Evolutionary conservation across 2,113 vertebrate genomes (phyloP).

Genomic region (Callaeas wilsoni): DNA sequence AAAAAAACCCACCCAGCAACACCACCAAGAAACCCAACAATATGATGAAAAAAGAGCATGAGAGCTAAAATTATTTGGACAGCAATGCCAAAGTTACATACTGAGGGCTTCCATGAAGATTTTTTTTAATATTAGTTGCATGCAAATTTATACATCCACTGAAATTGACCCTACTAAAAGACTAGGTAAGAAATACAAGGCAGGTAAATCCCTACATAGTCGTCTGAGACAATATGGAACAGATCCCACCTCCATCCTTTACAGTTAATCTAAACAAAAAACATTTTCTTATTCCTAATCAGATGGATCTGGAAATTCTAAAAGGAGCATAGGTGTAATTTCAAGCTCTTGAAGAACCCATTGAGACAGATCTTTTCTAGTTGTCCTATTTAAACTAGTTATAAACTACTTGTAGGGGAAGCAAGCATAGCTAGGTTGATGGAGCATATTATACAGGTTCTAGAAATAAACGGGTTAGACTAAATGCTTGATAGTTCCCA

Average conservation of each 20-base stretch:
- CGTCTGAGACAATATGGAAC: not conserved
- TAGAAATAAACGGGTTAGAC: not conserved
- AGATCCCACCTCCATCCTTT: not conserved
- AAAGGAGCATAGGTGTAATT: not conserved
- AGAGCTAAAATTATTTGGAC: not conserved
- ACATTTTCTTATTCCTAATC: not conserved
- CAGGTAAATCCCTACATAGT: not conserved
- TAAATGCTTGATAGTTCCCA: not conserved
- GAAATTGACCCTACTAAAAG: not conserved
- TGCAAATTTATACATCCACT: not conserved
- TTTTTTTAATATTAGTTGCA: not conserved
- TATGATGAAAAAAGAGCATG: not conserved
- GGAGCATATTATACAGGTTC: not conserved
- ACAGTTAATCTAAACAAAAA: not conserved
- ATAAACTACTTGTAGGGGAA: not conserved
- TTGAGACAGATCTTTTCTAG: not conserved
- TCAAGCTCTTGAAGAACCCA: not conserved
- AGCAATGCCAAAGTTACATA: not conserved
- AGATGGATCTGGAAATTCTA: not conserved
- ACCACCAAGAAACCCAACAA: accelerated
- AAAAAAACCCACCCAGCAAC: accelerated
- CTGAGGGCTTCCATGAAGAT: not conserved
- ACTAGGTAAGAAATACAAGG: not conserved
- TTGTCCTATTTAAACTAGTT: not conserved
- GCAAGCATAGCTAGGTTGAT: not conserved